Base-by-base conservation (phyloP, 1,140 invertebrate species). In the Pararge aegeria region DNA sequence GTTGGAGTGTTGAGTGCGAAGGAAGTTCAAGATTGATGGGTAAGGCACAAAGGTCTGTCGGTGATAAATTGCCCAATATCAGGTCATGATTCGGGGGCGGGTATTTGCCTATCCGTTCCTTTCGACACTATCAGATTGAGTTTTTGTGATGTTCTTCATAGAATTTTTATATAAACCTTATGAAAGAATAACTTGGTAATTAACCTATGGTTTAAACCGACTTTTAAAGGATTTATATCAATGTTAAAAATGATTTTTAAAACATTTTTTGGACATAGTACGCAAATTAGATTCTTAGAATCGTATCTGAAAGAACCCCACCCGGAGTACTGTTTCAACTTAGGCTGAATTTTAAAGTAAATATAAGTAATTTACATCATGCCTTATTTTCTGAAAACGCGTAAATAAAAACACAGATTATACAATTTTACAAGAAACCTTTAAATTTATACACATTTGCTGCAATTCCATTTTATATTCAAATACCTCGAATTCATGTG, bases 51-150 rank as follows among this genome's bases (percentile, higher is more conserved):
- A 85, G 80, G 83, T 86, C 74, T 86, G 80, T 78, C 81, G 72
- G 81, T 86, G 83, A 88, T 88, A 82, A 86, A 88, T 86, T 85
- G 75, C 80, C 68, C 71, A 75, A 86, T 86, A 87, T 87, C 83
- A 86, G 83, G 80, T 87, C 82, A 87, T 85, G 79, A 87, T 85
- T 87, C 70, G 68, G 67, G 42, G 73, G 57, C 42, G 70, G 73
- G 68, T 75, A 83, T 88, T 87, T 85, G 83, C 85, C 79, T 86
- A 86, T 86, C 78, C 67, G 61, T 60, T 56, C 62, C 55, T 66
- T 66, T 65, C 60, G 51, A 57, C 68, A 60, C 63, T 72, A 75
- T 56, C 53, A 34, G 24, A 38, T 37, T 29, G 12, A 29, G 46
- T 64, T 64, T 59, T 55, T 64, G 54, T 57, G 19, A 57, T 15